Evolutionary conservation across 2,113 vertebrate species (phyloP).

Genomic region (Rattus rattus): DNA sequence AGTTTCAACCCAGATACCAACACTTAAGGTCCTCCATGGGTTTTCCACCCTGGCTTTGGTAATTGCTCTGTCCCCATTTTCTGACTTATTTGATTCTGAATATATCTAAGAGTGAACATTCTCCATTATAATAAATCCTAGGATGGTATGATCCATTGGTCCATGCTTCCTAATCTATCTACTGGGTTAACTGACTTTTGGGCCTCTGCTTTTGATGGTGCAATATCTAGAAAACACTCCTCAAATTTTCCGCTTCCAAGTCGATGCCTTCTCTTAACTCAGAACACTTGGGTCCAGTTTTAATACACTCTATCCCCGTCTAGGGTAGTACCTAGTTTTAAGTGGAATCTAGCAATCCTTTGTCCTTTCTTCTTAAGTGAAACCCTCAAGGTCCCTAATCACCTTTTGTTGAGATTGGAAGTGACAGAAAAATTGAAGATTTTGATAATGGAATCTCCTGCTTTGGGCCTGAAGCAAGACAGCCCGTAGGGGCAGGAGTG

Average conservation of each 20-base stretch:
- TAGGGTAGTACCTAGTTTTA: background rate
- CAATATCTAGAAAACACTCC: background rate
- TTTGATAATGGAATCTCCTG: background rate
- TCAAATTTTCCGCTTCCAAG: background rate
- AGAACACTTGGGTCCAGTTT: background rate
- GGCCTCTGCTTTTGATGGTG: background rate
- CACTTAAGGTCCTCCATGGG: background rate
- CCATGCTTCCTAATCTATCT: background rate
- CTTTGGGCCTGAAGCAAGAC: background rate
- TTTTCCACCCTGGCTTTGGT: background rate
- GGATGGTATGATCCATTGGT: background rate
- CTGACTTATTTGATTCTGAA: background rate
- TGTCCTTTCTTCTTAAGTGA: background rate
- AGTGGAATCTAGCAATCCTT: background rate
- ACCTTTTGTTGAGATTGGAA: constrained; percentile 20
- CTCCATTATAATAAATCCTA: background rate
- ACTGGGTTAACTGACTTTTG: background rate
- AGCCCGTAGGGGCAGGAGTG: fast-evolving
- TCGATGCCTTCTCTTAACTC: background rate
- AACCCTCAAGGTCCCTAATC: background rate
- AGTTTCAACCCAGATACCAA: background rate
- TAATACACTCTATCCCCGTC: background rate
- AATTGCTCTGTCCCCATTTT: too few relatives aligned
- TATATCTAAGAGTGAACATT: background rate
- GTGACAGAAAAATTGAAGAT: background rate